phyloP scores from a whole-genome alignment of 2,797 vertebrate genomes.

The Tinamus major region DNA sequence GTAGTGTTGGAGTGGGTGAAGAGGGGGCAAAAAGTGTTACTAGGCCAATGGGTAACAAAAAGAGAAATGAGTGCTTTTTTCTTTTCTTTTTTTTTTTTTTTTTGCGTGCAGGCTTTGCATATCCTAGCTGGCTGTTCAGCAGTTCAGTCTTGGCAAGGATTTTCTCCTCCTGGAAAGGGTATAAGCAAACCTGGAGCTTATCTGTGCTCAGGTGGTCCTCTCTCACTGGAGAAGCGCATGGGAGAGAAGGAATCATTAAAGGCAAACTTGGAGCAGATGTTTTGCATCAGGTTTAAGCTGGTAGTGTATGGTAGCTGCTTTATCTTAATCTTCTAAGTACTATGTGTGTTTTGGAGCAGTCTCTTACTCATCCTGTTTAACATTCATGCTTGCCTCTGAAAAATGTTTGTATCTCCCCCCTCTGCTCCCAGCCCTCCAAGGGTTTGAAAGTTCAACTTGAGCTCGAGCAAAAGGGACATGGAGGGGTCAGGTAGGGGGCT shows the following conservation, averaged over 20 bases:
- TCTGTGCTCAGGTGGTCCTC: constrained; percentile 20
- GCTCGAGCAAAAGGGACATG: not conserved
- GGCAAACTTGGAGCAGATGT: constrained; percentile 26
- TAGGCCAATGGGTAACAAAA: not conserved
- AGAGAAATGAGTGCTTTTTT: not conserved
- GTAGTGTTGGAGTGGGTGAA: not conserved
- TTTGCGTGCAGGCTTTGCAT: not conserved
- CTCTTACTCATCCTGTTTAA: constrained; percentile 24
- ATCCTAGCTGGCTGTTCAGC: not conserved
- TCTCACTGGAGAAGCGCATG: not conserved
- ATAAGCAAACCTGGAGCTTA: not conserved
- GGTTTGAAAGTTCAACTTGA: constrained; percentile 39
- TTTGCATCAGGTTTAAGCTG: constrained; percentile 23
- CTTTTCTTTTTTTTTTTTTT: not conserved
- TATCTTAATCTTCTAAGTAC: constrained; percentile 31
- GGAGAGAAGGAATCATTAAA: not conserved
- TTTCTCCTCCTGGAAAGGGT: not conserved
- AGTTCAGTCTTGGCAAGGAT: not conserved
- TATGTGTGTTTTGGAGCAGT: constrained; percentile 17
- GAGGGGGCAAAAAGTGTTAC: not conserved
- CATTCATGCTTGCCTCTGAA: constrained; percentile 11
- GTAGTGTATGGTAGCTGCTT: constrained; percentile 18
- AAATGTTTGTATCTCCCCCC: not conserved
- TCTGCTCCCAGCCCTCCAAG: not conserved
- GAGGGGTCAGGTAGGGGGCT: not conserved